Base-by-base conservation (phyloP, 2,113 vertebrate species). In the Phaethon lepturus region DNA sequence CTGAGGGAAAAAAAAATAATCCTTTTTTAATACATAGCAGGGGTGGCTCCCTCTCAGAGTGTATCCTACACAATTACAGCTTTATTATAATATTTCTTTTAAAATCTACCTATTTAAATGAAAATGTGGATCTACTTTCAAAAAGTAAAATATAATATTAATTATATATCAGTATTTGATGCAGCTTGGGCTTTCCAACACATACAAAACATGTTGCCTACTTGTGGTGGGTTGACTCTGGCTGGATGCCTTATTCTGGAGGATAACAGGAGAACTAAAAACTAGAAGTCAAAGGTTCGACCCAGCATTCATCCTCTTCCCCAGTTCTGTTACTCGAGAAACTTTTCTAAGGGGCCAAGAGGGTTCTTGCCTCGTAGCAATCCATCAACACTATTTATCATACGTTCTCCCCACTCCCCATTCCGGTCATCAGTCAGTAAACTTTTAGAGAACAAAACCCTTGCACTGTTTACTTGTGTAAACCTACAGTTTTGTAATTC, bases 351-450 rank as follows among this genome's bases (percentile, higher is more conserved):
- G 22, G 13, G 11, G 1, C 7, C 10, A 55, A 33, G 12, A 31
- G 11, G 1, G 1, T 45, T 80, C 22, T 80, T 4, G 8, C 7
- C 7, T 45, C 16, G 35, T 45, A 52, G 14, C 9, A 76, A 17
- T 60, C 10, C 2, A 14, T 47, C 16, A 59, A 24, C 10, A 29
- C 4, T 6, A 3, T 60, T 79, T 49, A 19, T 44, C 9, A 49
- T 33, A 38, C 53, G 28, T 17, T 49, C 4, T 5, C 7, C 7
- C 5, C 6, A 11, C 1, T 11, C 6, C 6, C 1, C 2, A 44
- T 16, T 7, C n/a, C 5, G 58, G 24, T 64, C 18, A 35, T 45
- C 7, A 33, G 20, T 38, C 56, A 59, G 22, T 45, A 71, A 72
- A 40, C 15, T 55, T 75, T 73, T 35, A 28, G 23, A 53, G n/a